Evolutionary conservation across 2,797 vertebrate species (phyloP).

Genomic region (Paratrypauchen microcephalus): DNA sequence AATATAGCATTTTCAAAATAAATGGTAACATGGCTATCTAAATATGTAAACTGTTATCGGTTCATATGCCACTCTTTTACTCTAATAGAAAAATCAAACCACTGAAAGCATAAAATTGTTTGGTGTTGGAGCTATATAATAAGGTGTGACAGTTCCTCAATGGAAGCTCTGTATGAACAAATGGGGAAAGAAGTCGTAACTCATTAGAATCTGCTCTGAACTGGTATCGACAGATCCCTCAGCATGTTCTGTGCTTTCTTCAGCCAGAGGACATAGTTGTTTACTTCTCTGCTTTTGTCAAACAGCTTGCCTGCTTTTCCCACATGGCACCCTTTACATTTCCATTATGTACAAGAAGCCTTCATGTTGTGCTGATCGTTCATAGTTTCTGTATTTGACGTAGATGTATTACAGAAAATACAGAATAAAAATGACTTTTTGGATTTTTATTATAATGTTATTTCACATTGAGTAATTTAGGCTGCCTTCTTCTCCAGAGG

Average conservation of each 20-base stretch:
- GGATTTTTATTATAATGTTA: too few species aligned
- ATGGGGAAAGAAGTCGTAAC: constrained; percentile 62
- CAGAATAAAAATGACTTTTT: too few species aligned
- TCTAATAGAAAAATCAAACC: background rate
- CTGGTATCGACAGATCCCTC: constrained; percentile 56
- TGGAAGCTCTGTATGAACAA: constrained; percentile 67
- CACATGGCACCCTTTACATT: background rate
- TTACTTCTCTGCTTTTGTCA: constrained; percentile 31
- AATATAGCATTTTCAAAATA: too few species aligned
- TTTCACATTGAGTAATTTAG: too few species aligned
- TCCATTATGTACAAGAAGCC: background rate
- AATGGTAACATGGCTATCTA: too few species aligned
- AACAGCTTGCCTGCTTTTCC: constrained; percentile 20
- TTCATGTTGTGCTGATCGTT: too few species aligned
- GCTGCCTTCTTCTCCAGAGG: too few species aligned
- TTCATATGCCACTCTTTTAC: too few species aligned
- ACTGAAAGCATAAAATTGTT: constrained; percentile 27
- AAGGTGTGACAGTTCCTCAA: constrained; percentile 64
- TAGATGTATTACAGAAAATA: too few species aligned
- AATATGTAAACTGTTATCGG: too few species aligned
- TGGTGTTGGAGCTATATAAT: constrained; percentile 52
- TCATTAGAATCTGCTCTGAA: constrained; percentile 66
- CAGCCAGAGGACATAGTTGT: constrained; percentile 37
- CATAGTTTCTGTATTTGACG: too few species aligned
- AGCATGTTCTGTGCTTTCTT: constrained; percentile 35